Evolutionary conservation across 2,113 vertebrate species (phyloP).

Genomic region (Sitta europaea): DNA sequence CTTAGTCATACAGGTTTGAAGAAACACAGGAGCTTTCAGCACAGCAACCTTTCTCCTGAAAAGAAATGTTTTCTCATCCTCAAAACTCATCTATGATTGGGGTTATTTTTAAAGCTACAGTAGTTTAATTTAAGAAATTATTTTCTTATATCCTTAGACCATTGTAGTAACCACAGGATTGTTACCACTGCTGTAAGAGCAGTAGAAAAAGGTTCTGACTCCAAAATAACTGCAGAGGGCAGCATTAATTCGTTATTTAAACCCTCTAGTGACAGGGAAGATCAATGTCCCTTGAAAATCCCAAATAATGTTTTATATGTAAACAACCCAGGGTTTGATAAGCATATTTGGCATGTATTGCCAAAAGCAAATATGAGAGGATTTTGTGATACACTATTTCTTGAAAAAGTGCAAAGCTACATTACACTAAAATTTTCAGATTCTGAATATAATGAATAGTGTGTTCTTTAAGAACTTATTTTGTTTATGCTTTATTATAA

Average conservation of each 20-base stretch:
- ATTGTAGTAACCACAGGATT: background rate
- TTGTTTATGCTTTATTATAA: background rate
- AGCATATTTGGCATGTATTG: background rate
- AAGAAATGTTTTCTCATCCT: accelerated
- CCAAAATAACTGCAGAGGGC: conserved; percentile 43
- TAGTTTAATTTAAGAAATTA: background rate
- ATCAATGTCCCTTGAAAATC: background rate
- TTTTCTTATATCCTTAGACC: background rate
- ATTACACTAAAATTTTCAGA: background rate
- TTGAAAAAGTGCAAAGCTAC: background rate
- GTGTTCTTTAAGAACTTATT: background rate
- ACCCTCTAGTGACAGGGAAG: background rate
- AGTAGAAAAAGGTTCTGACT: background rate
- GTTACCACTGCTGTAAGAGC: background rate
- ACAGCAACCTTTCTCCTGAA: background rate
- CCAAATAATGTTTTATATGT: background rate
- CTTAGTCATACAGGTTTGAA: background rate
- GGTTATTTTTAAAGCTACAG: accelerated
- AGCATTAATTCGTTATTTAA: background rate
- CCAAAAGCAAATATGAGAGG: background rate
- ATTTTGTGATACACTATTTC: background rate
- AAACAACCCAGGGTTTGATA: background rate
- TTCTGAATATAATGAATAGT: background rate
- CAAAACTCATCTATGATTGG: background rate
- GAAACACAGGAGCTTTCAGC: background rate